phyloP scores from a whole-genome alignment of 2,113 vertebrate species.

The Dicentrarchus labrax region DNA sequence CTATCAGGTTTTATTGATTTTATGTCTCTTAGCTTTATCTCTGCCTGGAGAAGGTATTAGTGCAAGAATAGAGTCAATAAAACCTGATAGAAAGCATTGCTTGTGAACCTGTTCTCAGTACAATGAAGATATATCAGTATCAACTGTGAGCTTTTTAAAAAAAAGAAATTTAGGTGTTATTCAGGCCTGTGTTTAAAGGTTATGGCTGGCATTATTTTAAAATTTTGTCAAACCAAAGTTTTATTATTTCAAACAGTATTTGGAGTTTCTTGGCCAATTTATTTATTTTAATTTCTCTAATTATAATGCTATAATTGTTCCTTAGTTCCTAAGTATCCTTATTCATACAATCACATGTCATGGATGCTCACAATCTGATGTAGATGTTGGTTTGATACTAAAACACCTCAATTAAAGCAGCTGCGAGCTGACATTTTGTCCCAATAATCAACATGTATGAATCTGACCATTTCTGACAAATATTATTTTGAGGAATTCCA shows the following conservation, averaged over 20 bases:
- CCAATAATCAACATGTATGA: not conserved
- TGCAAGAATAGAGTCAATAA: constrained; percentile 11
- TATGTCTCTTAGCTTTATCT: constrained; percentile 5
- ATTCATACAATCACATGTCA: not conserved
- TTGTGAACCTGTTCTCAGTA: not conserved
- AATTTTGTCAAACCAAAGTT: not conserved
- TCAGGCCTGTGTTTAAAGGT: not conserved
- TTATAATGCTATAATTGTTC: no score
- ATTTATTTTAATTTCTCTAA: no score
- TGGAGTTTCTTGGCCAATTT: no score
- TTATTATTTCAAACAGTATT: no score
- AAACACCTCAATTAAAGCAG: not conserved
- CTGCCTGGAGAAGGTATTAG: constrained; percentile 5
- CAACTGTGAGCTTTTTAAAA: not conserved
- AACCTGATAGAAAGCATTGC: not conserved
- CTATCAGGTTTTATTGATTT: constrained; percentile 23
- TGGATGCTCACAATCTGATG: not conserved
- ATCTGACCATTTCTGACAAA: not conserved
- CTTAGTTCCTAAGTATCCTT: no score
- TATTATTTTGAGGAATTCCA: not conserved
- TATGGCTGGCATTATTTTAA: not conserved
- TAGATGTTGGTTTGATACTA: not conserved
- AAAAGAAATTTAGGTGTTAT: not conserved
- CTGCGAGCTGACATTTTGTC: not conserved
- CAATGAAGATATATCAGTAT: not conserved